Evolutionary conservation across 2,888 invertebrate species (phyloP), one percentile per base, ranked within the genome.

Genomic region (Drosophila gaucha): DNA sequence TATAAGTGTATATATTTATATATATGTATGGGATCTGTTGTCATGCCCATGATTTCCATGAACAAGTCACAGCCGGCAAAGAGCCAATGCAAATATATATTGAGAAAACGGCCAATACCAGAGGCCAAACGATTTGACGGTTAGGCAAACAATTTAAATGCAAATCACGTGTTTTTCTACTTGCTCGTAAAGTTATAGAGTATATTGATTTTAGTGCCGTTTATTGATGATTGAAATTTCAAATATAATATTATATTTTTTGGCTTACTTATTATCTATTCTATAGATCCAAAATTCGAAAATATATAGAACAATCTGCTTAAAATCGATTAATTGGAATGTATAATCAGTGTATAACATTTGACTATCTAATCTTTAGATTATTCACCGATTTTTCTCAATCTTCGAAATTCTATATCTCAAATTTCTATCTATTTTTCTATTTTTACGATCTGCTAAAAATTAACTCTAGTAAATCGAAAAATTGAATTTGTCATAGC

Each of bases 11-110:
- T 10, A 1, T 20, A n/a, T 36, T 6, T 33, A 30, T 30, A 20
- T 44, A 12, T 26, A 9, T 51, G n/a, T 39, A 16, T 43, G 20
- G 18, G 63, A 64, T 52, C 18, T 63, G 24, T 33, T 54, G 71
- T 54, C 49, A 39, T 49, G 39, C 46, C 38, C 41, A 69, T 51
- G 51, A 51, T 51, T 51, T 39, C 16, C 39, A 51, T 39, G 30
- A 51, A 35, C 49, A 16, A 49, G 24, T 39, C 51, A 31, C 30
- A 51, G 51, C 20, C 71, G 75, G 67, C 78, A 59, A 62, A 68
- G 63, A 63, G 83, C 86, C 86, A 79, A 83, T 79, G 84, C 67
- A 79, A 86, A 80, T 66, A 82, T 66, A 82, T 67, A 44, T 51
- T 56, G 31, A 55, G 14, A 65, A 70, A 62, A 56, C 54, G 50